Base-by-base conservation (phyloP, 2,888 invertebrate genomes). In the Noctua janthina region DNA sequence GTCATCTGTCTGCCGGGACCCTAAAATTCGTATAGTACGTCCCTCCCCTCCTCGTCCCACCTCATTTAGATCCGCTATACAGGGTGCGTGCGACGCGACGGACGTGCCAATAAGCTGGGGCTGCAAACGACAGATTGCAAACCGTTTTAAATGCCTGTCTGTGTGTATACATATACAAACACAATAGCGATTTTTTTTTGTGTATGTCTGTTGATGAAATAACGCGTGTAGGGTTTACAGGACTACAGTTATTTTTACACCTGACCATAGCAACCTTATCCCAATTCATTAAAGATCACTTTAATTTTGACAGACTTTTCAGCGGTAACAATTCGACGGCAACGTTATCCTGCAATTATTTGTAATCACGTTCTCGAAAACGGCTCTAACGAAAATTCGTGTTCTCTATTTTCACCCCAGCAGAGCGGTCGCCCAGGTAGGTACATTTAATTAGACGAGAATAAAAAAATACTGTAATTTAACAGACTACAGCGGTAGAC, bases 121-220 rank as follows among this genome's bases (percentile, higher is more conserved):
- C 56, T 84, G 70, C 49, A n/a, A 51, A 49, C 56, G 70, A 84
- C 84, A 79, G 84, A 84, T 82, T 84, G 35, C n/a, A n/a, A 83
- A 51, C 39, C 62, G 39, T 69, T 83, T 46, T 82, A 23, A 59
- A 51, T 51, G 67, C 49, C 35, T n/a, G 29, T 43, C 6, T 39
- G 49, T n/a, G 35, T 13, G 49, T 29, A 35, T 29, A 35, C 35
- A 51, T 69, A 39, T 69, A 39, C 6, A 78, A 46, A 23, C 11
- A 80, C 71, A 81, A 71, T 15, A 72, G 43, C 7, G 8, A n/a
- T 43, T 78, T 59, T 43, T 78, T 59, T 51, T n/a, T 56, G 10
- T 77, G 43, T 35, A 13, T 39, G 35, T 67, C n/a, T 66, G 54
- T 54, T 17, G 23, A 23, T 29, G 51, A 17, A 66, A 23, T 23